These are phyloP conservation scores for Phoenicopterus ruber DNA, from an alignment of 2,113 vertebrate genomes.

Conservation along the genomic window DNA sequence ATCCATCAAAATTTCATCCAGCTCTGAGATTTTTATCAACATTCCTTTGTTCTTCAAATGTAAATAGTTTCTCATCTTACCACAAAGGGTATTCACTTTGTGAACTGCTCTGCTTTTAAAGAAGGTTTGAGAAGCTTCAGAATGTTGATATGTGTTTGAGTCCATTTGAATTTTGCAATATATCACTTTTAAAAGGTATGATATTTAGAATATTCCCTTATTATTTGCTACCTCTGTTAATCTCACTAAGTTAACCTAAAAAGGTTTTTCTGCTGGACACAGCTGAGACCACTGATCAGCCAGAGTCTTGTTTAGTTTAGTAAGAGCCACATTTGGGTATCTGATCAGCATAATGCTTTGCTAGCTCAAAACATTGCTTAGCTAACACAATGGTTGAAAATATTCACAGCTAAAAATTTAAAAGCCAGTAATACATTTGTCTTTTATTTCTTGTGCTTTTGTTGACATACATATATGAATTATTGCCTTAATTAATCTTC, in stretches of 20 bases:
- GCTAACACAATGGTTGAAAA: neutral
- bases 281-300: neutral
- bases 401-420: neutral
- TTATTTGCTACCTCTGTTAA: neutral
- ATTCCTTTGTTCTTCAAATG: neutral
- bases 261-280: neutral
- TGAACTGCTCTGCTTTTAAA: neutral
- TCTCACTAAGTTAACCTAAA: neutral
- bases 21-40: neutral
- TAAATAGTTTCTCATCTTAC: neutral
- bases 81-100: neutral
- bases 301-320: slow-evolving; percentile 17
- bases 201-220: neutral
- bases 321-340: slow-evolving; percentile 23
- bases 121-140: neutral
- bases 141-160: neutral
- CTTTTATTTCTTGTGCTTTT: neutral
- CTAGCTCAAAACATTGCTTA: slow-evolving; percentile 27
- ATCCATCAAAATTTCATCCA: neutral
- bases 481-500: neutral
- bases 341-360: neutral
- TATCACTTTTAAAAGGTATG: neutral
- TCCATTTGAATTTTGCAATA: neutral
- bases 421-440: neutral
- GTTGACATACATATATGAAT: neutral